Evolutionary conservation across 1,140 invertebrate genomes (phyloP), one percentile per base, ranked within the genome.

Genomic region (Armadillidium nasatum): DNA sequence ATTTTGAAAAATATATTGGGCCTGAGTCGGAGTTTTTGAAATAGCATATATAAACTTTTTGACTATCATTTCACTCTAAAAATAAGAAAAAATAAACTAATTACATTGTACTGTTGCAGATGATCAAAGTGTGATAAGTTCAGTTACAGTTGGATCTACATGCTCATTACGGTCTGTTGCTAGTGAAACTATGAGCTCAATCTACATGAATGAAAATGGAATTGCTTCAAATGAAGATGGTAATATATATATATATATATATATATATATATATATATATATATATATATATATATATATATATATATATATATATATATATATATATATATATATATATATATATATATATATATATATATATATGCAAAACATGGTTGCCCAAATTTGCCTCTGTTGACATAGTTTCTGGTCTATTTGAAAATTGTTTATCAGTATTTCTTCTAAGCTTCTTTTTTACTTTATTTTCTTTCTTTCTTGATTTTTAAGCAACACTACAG

Each of bases 161-260:
- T 78, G 76, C 67, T 82, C 82, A 44, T 73, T 82, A 43, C 80
- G 79, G n/a, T 82, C 82, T 7, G 76, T 82, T 54, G 80, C 82
- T 21, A 81, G 82, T 45, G 82, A 82, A 50, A 80, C 78, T 19
- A 68, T 82, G 54, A 79, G 78, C 72, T 74, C 76, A n/a, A 79
- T 82, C 33, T 81, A 72, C 44, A 76, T 82, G 50, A 81, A 79
- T 75, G 82, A 82, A 66, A 71, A 75, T 60, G 81, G 76, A 44
- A 69, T 77, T 67, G 81, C 76, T 21, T 76, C 79, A 43, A 80
- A 79, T 75, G 78, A 78, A 71, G 80, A 81, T 78, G 80, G 78
- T 80, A 71, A 74, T 33, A 33, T 33, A 33, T 33, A 33, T 33
- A 33, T 33, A 33, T 33, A 33, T 33, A 33, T 33, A 33, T 33